Percentiles rank a stretch among this genome's conserved stretches.
These are phyloP conservation scores for Lagothrix lagotricha DNA, from an alignment of 2,797 vertebrate genomes.

Conservation along the genomic window DNA sequence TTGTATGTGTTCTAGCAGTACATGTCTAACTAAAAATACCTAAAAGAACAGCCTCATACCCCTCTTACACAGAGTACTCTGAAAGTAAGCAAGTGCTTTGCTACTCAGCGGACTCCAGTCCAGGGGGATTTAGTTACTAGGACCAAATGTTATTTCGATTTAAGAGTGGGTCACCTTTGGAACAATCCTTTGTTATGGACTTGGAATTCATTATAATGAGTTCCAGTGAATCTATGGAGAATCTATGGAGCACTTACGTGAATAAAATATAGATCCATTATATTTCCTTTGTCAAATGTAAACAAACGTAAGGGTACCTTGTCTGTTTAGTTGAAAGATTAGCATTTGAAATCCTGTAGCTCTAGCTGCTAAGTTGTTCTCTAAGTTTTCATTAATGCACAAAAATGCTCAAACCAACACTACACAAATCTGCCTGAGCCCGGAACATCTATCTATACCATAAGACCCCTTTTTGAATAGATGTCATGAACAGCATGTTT, in stretches of 20 bases:
- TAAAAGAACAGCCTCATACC: neutral
- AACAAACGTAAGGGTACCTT: neutral
- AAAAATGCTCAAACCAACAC: neutral
- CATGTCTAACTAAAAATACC: neutral
- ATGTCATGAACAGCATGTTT: neutral
- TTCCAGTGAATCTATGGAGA: neutral
- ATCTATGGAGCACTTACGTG: neutral
- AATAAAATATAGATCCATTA: neutral
- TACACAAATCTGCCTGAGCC: neutral
- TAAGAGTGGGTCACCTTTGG: neutral
- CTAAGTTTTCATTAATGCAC: neutral
- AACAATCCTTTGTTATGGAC: neutral
- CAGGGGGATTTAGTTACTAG: neutral
- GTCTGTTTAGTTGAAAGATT: neutral
- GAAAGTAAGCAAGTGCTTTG: neutral
- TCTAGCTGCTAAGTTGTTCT: neutral
- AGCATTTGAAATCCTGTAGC: neutral
- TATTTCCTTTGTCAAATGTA: conserved; percentile 10
- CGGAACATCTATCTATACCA: neutral
- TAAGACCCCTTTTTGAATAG: neutral
- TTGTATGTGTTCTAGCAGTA: neutral
- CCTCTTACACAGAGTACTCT: neutral
- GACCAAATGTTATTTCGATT: neutral
- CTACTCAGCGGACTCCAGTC: neutral
- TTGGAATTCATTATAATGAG: neutral